phyloP scores from a whole-genome alignment of 53 echinoderm and acorn worm genomes.

The Antedon mediterranea region DNA sequence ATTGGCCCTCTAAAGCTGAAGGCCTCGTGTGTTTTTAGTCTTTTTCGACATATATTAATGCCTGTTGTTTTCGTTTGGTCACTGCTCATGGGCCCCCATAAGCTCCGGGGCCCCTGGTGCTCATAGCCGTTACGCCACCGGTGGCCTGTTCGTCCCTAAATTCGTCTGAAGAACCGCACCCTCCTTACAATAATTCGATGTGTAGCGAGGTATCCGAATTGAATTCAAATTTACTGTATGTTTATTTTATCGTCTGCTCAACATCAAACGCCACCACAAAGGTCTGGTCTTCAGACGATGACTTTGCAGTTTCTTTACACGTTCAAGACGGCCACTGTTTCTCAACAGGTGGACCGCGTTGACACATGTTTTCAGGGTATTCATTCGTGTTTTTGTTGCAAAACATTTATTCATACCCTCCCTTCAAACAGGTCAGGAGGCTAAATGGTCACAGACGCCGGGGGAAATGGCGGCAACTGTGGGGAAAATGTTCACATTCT shows the following conservation, averaged over 20 bases:
- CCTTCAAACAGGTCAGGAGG: not conserved
- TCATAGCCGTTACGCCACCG: too few relatives aligned
- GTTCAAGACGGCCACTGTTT: not conserved
- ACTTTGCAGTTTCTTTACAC: not conserved
- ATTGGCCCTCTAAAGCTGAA: too few relatives aligned
- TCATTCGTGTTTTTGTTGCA: not conserved
- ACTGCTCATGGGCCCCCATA: too few relatives aligned
- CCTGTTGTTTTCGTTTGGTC: too few relatives aligned
- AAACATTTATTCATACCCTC: not conserved
- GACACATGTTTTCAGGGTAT: not conserved
- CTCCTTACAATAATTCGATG: too few relatives aligned
- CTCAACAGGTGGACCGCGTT: not conserved
- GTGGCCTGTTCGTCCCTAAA: too few relatives aligned
- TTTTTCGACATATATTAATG: too few relatives aligned
- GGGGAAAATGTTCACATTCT: not conserved
- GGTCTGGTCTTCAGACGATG: not conserved
- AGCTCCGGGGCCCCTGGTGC: too few relatives aligned
- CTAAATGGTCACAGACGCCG: not conserved
- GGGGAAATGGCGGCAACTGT: not conserved
- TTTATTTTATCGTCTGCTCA: not conserved
- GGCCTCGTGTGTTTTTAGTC: too few relatives aligned
- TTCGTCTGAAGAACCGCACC: too few relatives aligned
- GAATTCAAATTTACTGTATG: not conserved
- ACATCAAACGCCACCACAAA: not conserved
- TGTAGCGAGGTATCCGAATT: too few relatives aligned